Percentiles rank a stretch among this genome's conserved stretches.
Conservation (phyloP, 1,140 invertebrate species). For the Lepidostoma basale region DNA sequence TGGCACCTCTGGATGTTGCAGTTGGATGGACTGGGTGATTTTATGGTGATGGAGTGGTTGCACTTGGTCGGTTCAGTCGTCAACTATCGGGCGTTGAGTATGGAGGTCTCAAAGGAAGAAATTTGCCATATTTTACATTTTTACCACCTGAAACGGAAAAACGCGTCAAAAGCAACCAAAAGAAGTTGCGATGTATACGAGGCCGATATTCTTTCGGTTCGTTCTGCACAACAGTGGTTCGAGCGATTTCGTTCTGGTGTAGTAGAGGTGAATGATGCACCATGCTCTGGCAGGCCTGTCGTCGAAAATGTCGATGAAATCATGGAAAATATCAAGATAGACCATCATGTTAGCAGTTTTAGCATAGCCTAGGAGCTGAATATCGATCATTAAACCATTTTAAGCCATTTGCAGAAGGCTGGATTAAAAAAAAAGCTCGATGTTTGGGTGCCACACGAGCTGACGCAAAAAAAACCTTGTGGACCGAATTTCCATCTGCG, state of each 20-base stretch:
- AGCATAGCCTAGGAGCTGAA: too few relatives aligned
- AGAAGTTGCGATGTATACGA: too few relatives aligned
- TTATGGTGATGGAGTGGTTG: too few relatives aligned
- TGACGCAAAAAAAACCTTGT: slow-evolving; percentile 6
- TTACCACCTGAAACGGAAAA: too few relatives aligned
- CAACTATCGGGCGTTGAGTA: too few relatives aligned
- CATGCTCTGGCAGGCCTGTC: not conserved
- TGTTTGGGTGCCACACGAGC: slow-evolving; percentile 3
- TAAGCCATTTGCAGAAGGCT: not conserved
- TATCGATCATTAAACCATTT: not conserved
- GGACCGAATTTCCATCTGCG: not conserved
- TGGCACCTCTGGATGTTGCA: too few relatives aligned
- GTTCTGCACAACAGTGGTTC: not conserved
- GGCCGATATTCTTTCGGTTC: slow-evolving; percentile 1
- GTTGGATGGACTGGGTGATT: too few relatives aligned
- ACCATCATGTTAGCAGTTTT: slow-evolving; percentile 11
- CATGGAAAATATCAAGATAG: slow-evolving; percentile 10
- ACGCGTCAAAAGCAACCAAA: too few relatives aligned
- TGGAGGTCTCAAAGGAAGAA: too few relatives aligned
- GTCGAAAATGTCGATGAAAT: slow-evolving; percentile 5
- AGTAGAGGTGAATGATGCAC: slow-evolving; percentile 7
- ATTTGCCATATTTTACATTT: too few relatives aligned
- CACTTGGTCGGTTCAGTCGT: too few relatives aligned
- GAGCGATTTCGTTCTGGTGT: slow-evolving; percentile 6
- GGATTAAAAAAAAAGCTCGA: not conserved